These are phyloP conservation scores for Forficula auricularia DNA, from an alignment of 1,140 invertebrate species.

Conservation along the genomic window DNA sequence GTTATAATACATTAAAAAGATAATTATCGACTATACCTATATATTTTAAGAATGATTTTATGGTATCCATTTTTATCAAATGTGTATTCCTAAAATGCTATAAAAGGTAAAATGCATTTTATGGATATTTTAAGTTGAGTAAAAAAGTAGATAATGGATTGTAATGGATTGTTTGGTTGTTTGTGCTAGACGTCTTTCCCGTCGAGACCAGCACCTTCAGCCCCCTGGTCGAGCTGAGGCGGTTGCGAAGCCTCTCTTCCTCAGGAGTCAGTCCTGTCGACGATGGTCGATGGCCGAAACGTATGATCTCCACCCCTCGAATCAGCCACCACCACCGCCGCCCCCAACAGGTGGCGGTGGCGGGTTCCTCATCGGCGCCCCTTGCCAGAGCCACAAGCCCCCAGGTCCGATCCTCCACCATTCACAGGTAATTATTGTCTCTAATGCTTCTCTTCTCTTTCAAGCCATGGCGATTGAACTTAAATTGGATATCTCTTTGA, in stretches of 20 bases:
- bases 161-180: no score
- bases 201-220: not conserved
- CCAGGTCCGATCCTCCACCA: slow-evolving; percentile 25
- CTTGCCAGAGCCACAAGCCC: slow-evolving; percentile 19
- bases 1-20: no score
- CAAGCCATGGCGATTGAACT: slow-evolving; percentile 18
- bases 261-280: slow-evolving; percentile 13
- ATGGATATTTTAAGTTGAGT: no score
- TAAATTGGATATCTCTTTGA: no score
- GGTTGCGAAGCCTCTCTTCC: no score
- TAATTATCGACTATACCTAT: no score
- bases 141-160: no score
- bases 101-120: no score
- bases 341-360: slow-evolving; percentile 8
- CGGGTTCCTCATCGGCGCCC: slow-evolving; percentile 10
- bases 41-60: no score
- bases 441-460: slow-evolving; percentile 24
- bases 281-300: slow-evolving; percentile 18
- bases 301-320: slow-evolving; percentile 15
- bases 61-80: no score
- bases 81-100: no score
- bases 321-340: slow-evolving; percentile 20
- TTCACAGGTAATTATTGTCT: slow-evolving; percentile 13
- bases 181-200: slow-evolving; percentile 1
- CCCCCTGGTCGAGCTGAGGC: slow-evolving; percentile 15